phyloP scores from a whole-genome alignment of 2,797 vertebrate genomes.

The Anisognathus igniventris region DNA sequence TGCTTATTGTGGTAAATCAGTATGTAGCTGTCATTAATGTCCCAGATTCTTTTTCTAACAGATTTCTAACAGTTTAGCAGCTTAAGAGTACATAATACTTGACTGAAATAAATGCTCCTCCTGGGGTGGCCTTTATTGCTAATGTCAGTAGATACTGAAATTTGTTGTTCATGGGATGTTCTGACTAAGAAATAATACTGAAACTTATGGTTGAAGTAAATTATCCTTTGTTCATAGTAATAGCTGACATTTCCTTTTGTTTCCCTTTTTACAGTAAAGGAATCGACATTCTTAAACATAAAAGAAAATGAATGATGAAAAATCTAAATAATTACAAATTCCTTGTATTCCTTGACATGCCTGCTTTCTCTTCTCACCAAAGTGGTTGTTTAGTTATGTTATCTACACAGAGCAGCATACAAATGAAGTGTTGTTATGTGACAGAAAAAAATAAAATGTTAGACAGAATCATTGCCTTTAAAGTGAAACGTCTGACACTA shows the following conservation, averaged over 20 bases:
- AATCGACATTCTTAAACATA: background rate
- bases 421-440: background rate
- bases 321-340: conserved; percentile 6
- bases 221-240: background rate
- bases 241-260: conserved; percentile 4
- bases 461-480: background rate
- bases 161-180: background rate
- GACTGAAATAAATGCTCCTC: background rate
- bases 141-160: background rate
- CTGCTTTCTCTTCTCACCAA: background rate
- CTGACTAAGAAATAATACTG: background rate
- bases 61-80: background rate
- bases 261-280: background rate
- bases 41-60: background rate
- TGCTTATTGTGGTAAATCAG: background rate
- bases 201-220: background rate
- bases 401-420: background rate
- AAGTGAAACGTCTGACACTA: background rate
- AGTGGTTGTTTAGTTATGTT: background rate
- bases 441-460: background rate
- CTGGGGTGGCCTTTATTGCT: background rate
- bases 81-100: background rate
- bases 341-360: background rate
- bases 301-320: background rate
- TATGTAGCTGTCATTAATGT: background rate